phyloP scores from a whole-genome alignment of 1,140 invertebrate genomes.

The Popillia japonica region DNA sequence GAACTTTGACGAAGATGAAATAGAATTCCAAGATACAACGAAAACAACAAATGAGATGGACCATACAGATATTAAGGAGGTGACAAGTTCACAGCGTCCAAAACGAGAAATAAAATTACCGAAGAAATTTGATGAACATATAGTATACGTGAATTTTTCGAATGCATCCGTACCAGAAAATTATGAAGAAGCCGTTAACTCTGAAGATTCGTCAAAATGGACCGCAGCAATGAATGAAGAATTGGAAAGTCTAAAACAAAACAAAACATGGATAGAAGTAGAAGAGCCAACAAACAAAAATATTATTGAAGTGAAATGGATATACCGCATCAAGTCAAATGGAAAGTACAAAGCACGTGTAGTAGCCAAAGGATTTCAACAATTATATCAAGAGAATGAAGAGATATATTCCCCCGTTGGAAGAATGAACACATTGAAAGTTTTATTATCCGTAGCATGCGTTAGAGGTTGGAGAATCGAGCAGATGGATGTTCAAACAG shows the following conservation, averaged over 20 bases:
- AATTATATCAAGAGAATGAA: neutral
- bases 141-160: conserved; percentile 11
- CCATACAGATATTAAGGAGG: too few species aligned
- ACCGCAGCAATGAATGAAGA: conserved; percentile 17
- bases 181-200: conserved; percentile 27
- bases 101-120: neutral
- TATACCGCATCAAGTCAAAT: too few species aligned
- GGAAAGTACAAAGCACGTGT: conserved; percentile 2
- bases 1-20: too few species aligned
- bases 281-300: conserved; percentile 16
- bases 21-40: too few species aligned
- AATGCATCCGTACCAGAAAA: conserved; percentile 13
- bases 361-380: conserved; percentile 26
- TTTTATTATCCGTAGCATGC: conserved; percentile 18
- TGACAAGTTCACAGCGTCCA: neutral
- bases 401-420: conserved; percentile 27
- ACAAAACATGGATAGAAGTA: conserved; percentile 11
- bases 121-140: neutral
- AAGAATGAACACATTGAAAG: conserved; percentile 35
- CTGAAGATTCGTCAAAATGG: neutral
- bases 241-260: conserved; percentile 13
- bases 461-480: neutral
- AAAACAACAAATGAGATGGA: too few species aligned
- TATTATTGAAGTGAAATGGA: conserved; percentile 22
- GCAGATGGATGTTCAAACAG: conserved; percentile 24